Percentiles rank a stretch among this genome's conserved stretches.
Conservation (phyloP, 2,888 invertebrate genomes). For the Conus canariensis region DNA sequence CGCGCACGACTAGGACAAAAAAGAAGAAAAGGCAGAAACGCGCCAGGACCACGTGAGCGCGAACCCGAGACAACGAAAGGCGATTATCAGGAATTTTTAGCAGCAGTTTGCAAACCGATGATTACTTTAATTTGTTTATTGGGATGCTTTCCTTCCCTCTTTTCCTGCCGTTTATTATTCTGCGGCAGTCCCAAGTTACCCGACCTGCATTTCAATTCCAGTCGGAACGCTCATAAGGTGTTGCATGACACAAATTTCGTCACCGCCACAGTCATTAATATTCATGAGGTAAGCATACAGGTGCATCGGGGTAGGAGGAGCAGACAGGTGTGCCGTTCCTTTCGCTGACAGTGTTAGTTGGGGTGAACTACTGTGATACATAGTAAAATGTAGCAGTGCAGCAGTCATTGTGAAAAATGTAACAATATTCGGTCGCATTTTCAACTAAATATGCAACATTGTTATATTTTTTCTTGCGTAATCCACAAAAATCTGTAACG, state of each 20-base stretch:
- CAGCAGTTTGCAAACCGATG: background rate
- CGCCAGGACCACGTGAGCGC: no score
- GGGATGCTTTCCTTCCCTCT: background rate
- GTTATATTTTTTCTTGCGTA: no score
- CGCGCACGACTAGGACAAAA: no score
- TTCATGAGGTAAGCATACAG: constrained; percentile 8
- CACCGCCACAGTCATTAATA: background rate
- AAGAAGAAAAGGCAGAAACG: no score
- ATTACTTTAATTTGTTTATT: background rate
- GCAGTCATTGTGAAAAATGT: no score
- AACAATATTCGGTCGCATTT: no score
- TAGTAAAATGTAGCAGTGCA: no score
- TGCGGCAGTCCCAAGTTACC: no score
- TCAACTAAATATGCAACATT: no score
- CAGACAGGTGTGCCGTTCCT: background rate
- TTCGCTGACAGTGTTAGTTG: constrained; percentile 10
- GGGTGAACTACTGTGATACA: background rate
- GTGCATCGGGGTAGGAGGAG: background rate
- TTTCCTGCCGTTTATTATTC: background rate
- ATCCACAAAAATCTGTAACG: no score
- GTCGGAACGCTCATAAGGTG: background rate
- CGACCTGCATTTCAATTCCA: no score
- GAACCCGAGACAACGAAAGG: background rate
- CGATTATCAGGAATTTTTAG: background rate
- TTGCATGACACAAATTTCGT: background rate